Evolutionary conservation across 2,888 invertebrate genomes (phyloP).

Genomic region (Ptychoptera contaminata): DNA sequence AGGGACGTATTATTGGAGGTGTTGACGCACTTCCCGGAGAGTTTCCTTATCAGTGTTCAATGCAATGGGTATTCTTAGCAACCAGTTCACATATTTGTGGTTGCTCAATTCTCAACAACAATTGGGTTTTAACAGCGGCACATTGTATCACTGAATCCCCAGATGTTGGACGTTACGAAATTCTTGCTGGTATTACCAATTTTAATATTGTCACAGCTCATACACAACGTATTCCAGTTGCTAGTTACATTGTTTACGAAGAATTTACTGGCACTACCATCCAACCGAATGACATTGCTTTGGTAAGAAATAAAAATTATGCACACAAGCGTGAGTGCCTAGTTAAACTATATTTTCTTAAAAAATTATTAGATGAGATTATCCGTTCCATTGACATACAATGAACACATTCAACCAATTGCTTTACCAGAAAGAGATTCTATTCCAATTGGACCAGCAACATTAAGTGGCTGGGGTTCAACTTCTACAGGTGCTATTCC

Average conservation of each 20-base stretch:
- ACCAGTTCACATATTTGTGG: constrained; percentile 30
- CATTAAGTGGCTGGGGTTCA: constrained; percentile 33
- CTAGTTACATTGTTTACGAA: constrained; percentile 22
- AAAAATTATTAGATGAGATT: too few species aligned
- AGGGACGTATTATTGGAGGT: constrained; percentile 21
- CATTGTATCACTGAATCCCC: constrained; percentile 25
- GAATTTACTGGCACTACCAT: constrained; percentile 23
- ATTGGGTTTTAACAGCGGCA: constrained; percentile 30
- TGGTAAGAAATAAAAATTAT: too few species aligned
- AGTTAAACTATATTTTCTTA: too few species aligned
- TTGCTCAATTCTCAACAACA: constrained; percentile 27
- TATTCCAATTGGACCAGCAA: constrained; percentile 18
- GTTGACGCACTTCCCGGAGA: constrained; percentile 25
- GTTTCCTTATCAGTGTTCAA: constrained; percentile 32
- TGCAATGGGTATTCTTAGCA: constrained; percentile 18
- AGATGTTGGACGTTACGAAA: constrained; percentile 16
- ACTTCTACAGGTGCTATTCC: constrained; percentile 11
- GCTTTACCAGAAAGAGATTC: constrained; percentile 21
- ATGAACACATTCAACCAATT: constrained; percentile 20
- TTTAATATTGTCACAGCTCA: constrained; percentile 14
- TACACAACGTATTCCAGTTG: constrained; percentile 17
- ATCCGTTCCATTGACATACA: constrained; percentile 6
- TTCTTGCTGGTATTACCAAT: constrained; percentile 27
- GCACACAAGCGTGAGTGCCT: too few species aligned
- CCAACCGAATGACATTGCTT: constrained; percentile 38